These are phyloP conservation scores for Triplophysa yarkandensis DNA, from an alignment of 2,797 vertebrate species.

Conservation along the genomic window DNA sequence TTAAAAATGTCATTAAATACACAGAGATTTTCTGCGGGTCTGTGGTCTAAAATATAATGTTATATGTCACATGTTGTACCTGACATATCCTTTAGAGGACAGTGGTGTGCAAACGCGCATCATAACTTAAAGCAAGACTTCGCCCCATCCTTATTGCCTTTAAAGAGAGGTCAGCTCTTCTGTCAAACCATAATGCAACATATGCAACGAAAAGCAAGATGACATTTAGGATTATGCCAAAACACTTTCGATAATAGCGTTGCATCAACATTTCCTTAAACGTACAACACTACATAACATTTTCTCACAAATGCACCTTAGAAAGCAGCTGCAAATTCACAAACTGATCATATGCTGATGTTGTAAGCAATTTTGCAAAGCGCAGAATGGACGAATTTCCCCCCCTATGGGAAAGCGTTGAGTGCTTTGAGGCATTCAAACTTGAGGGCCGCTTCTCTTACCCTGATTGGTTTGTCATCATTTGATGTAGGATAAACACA, in stretches of 20 bases:
- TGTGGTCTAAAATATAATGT: neutral
- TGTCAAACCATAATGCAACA: constrained; percentile 1
- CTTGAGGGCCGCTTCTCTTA: constrained; percentile 23
- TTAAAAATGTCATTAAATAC: no score
- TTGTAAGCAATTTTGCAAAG: constrained; percentile 10
- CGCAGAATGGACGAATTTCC: constrained; percentile 33
- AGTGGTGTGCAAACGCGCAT: constrained; percentile 19
- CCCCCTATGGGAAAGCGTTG: constrained; percentile 11
- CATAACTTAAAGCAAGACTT: neutral
- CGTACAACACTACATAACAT: neutral
- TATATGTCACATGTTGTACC: neutral
- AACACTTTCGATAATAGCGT: neutral
- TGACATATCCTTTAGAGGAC: constrained; percentile 23
- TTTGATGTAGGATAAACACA: constrained; percentile 46
- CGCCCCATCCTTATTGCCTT: constrained; percentile 3
- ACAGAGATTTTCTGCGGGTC: no score
- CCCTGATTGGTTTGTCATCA: constrained; percentile 41
- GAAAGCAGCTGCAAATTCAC: neutral
- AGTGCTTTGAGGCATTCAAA: constrained; percentile 32
- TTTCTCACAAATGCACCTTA: constrained; percentile 9
- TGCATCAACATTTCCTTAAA: neutral
- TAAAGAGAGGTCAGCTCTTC: constrained; percentile 27
- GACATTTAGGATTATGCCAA: constrained; percentile 1
- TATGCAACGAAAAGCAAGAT: constrained; percentile 15
- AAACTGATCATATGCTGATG: constrained; percentile 38